These are phyloP conservation scores for Crotalus helleri DNA, from an alignment of 2,113 vertebrate genomes.

Conservation along the genomic window DNA sequence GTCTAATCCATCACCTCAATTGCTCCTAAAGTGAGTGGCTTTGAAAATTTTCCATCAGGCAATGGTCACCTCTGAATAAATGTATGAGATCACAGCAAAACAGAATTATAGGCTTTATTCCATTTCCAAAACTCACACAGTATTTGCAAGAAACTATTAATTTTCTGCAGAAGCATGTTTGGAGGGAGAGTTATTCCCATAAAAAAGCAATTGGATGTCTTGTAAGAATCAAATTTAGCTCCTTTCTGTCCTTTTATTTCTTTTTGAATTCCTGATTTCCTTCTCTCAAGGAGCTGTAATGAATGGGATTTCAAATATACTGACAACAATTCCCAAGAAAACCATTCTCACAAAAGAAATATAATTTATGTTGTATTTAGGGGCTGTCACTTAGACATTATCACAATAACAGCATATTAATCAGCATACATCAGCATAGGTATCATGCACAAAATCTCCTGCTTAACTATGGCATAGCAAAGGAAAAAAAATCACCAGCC, in stretches of 20 bases:
- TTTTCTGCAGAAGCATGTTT: slow-evolving; percentile 3
- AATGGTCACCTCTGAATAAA: slow-evolving; percentile 15
- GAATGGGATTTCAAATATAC: not conserved
- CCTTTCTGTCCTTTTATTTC: slow-evolving; percentile 23
- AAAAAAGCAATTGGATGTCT: not conserved
- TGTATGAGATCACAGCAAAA: not conserved
- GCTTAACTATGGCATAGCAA: not conserved
- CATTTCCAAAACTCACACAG: not conserved
- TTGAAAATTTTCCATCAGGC: slow-evolving; percentile 25
- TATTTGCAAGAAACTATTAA: not conserved
- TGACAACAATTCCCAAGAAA: slow-evolving; percentile 26
- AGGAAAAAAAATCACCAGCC: not conserved
- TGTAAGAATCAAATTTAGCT: slow-evolving; percentile 12
- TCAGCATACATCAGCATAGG: not conserved
- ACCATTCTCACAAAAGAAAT: slow-evolving; percentile 1
- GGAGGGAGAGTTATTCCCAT: not conserved
- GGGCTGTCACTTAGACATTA: slow-evolving; percentile 27
- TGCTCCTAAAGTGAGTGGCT: not conserved
- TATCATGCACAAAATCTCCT: slow-evolving; percentile 23
- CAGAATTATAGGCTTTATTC: slow-evolving; percentile 2
- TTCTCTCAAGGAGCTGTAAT: slow-evolving; percentile 13
- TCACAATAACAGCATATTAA: slow-evolving; percentile 32
- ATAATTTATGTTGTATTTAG: slow-evolving; percentile 40
- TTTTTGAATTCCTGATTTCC: not conserved
- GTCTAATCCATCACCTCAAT: slow-evolving; percentile 12